Percentiles rank a stretch among this genome's conserved stretches.
Evolutionary conservation across 2,888 invertebrate genomes (phyloP).

Genomic region (Apeira syringaria): DNA sequence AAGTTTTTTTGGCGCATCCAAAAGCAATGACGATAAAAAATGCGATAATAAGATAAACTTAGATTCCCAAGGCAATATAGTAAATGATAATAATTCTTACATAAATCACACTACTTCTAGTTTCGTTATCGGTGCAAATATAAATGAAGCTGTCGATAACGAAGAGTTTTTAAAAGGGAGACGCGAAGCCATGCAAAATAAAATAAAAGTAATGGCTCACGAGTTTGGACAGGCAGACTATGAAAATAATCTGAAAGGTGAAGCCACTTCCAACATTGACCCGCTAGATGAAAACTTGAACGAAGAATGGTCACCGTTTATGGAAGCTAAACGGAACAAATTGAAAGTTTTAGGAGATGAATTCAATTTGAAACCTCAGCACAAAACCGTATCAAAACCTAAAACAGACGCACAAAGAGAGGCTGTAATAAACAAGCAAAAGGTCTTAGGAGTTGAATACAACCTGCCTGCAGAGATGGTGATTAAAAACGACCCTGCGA

Average conservation of each 20-base stretch:
- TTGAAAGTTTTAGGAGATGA: conserved; percentile 62
- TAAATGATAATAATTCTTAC: conserved; percentile 38
- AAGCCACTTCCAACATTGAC: conserved; percentile 34
- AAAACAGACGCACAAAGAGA: conserved; percentile 80
- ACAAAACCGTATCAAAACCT: conserved; percentile 39
- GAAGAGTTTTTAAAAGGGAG: conserved; percentile 60
- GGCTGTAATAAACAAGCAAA: conserved; percentile 84
- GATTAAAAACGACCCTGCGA: conserved; percentile 51
- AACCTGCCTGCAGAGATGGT: conserved; percentile 58
- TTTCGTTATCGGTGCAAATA: conserved; percentile 57
- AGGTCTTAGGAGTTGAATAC: conserved; percentile 85
- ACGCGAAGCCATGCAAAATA: conserved; percentile 72
- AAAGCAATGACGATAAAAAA: conserved; percentile 37
- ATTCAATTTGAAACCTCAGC: conserved; percentile 39
- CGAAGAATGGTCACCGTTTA: conserved; percentile 50
- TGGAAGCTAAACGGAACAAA: conserved; percentile 65
- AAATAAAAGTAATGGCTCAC: conserved; percentile 76
- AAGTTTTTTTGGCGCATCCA: conserved; percentile 57
- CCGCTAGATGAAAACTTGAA: conserved; percentile 57
- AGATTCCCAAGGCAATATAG: conserved; percentile 65
- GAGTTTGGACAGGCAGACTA: conserved; percentile 67
- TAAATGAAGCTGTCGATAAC: conserved; percentile 54
- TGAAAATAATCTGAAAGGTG: conserved; percentile 55
- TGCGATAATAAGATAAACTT: conserved; percentile 62
- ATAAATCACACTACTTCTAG: conserved; percentile 53